Evolutionary conservation across 2,888 invertebrate species (phyloP).

Genomic region (Pristionchus japonicus): DNA sequence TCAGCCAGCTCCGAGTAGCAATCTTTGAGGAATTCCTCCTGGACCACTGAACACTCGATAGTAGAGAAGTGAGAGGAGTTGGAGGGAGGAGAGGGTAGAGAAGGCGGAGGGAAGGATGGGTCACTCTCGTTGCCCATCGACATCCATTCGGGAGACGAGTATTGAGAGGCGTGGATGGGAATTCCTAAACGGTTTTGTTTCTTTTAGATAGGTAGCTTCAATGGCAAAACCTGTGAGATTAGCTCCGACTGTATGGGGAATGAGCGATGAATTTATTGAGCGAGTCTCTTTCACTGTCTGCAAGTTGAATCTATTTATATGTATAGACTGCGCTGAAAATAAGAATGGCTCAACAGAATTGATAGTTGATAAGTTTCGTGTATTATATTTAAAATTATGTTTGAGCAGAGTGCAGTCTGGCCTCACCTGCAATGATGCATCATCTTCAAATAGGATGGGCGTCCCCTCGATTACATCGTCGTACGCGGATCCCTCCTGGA

Average conservation of each 20-base stretch:
- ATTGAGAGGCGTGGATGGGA: neutral
- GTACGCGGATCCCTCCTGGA: neutral
- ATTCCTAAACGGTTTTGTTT: neutral
- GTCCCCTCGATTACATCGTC: slow-evolving; percentile 30
- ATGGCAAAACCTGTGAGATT: neutral
- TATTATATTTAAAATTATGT: neutral
- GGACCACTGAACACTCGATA: slow-evolving; percentile 4
- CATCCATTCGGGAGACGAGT: neutral
- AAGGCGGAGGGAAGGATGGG: neutral
- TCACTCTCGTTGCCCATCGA: neutral
- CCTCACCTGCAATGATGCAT: neutral
- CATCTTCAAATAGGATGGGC: slow-evolving; percentile 7
- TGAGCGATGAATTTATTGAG: neutral
- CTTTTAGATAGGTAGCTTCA: neutral
- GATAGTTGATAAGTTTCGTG: neutral
- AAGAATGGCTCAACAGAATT: neutral
- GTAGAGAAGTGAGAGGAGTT: neutral
- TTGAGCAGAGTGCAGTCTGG: neutral
- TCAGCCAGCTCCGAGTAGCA: slow-evolving; percentile 34
- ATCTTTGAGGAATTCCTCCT: slow-evolving; percentile 27
- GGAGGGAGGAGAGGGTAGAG: neutral
- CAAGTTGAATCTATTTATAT: neutral
- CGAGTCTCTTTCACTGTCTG: slow-evolving; percentile 38
- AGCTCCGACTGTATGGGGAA: neutral
- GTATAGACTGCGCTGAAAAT: neutral